These are phyloP conservation scores for Caenorhabditis becei DNA, from an alignment of 2,888 invertebrate genomes.

Conservation along the genomic window DNA sequence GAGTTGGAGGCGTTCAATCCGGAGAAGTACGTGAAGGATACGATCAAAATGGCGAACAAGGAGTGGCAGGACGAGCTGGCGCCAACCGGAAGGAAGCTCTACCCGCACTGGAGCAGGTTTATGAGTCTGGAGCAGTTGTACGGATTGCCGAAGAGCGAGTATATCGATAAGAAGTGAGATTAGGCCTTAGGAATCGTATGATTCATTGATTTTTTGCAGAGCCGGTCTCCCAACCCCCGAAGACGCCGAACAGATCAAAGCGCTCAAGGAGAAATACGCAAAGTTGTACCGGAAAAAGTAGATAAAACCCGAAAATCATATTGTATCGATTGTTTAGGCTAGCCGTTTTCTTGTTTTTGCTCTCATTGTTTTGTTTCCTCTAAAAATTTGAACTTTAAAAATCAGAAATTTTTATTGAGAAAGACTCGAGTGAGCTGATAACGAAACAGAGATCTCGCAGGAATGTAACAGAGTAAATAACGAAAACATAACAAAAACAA, in stretches of 20 bases:
- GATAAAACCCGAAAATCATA: neutral
- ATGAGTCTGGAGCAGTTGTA: slow-evolving; percentile 77
- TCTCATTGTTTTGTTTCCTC: slow-evolving; percentile 25
- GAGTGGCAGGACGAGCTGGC: slow-evolving; percentile 77
- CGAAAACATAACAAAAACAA: too few species aligned
- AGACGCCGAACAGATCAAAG: slow-evolving; percentile 73
- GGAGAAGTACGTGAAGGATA: slow-evolving; percentile 76
- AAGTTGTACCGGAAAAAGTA: slow-evolving; percentile 64
- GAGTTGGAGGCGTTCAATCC: slow-evolving; percentile 77
- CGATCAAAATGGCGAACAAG: slow-evolving; percentile 74
- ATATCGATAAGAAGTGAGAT: slow-evolving; percentile 75
- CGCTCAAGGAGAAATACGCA: slow-evolving; percentile 74
- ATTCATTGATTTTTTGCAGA: too few species aligned
- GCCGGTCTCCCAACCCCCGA: slow-evolving; percentile 77
- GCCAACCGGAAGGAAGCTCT: slow-evolving; percentile 77
- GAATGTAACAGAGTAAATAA: too few species aligned
- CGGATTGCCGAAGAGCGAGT: slow-evolving; percentile 73
- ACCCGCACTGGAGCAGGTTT: slow-evolving; percentile 80
- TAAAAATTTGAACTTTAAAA: slow-evolving; percentile 1
- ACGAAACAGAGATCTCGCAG: too few species aligned
- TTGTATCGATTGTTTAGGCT: slow-evolving; percentile 34
- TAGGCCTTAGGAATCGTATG: neutral
- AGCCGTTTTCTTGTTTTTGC: slow-evolving; percentile 10
- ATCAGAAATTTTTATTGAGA: neutral
- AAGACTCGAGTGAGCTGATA: too few species aligned